A percentile compares a stretch with the other conserved stretches of the same genome.
These are phyloP conservation scores for Eurypyga helias DNA, from an alignment of 2,113 vertebrate genomes.

Conservation along the genomic window DNA sequence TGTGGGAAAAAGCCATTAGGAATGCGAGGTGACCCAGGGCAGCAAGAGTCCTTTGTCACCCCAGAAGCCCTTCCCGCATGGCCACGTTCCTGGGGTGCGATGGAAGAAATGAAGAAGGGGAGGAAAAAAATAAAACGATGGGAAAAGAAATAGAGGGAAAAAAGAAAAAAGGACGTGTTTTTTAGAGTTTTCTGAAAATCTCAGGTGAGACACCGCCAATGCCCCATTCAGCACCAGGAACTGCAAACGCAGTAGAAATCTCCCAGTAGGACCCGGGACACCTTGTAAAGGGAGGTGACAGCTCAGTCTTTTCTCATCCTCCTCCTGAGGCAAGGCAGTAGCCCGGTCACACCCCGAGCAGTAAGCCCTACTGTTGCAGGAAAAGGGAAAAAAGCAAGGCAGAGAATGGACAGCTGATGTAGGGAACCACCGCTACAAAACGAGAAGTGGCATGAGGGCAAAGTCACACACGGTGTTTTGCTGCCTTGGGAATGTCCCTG, in stretches of 20 bases:
- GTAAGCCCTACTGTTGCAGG: not conserved
- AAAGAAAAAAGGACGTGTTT: not conserved
- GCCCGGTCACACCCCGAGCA: not conserved
- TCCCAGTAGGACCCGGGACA: not conserved
- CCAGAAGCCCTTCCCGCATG: not conserved
- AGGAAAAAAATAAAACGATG: not conserved
- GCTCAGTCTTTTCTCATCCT: not conserved
- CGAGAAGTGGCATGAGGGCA: not conserved
- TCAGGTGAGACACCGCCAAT: not conserved
- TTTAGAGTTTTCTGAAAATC: not conserved
- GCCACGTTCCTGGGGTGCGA: not conserved
- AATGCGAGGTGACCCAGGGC: not conserved
- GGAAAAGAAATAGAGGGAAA: not conserved
- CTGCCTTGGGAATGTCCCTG: conserved; percentile 20
- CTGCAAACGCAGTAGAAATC: not conserved
- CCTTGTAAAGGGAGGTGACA: not conserved
- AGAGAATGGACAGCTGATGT: not conserved
- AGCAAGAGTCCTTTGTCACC: not conserved
- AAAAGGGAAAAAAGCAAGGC: not conserved
- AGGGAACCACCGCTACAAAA: conserved; percentile 27
- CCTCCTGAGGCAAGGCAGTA: not conserved
- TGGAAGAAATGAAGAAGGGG: not conserved
- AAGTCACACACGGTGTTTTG: not conserved
- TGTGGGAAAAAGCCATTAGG: conserved; percentile 26
- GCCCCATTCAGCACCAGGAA: not conserved